Evolutionary conservation across 2,113 vertebrate species (phyloP), one percentile per base, ranked within the genome.

Genomic region (Megatriorchis doriae): DNA sequence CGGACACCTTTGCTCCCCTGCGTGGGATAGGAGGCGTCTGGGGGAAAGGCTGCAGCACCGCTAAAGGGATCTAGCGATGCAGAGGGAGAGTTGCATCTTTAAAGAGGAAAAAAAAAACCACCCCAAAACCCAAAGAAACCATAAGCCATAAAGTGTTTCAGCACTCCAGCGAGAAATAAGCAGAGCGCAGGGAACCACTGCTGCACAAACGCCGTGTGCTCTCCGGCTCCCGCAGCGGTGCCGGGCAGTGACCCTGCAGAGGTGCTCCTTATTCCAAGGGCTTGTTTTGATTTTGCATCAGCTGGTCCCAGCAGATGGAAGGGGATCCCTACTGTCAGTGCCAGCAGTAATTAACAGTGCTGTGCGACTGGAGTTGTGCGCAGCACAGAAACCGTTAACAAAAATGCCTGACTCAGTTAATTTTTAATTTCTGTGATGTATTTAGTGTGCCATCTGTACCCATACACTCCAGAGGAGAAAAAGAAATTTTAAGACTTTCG

Each of bases 361-460:
- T 47, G 55, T 68, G 82, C 48, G 66, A 36, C 43, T 75, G 63
- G 63, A 90, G 67, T 43, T 78, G 55, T 9, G 55, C 27, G 50
- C 71, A 21, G 92, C 32, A 3, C 45, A 38, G 85, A 81, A 95
- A 58, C 53, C 16, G 70, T 88, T 66, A 77, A 90, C 34, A 48
- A 47, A 91, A 92, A 80, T 36, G 90, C 75, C 63, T 90, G 88
- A 77, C 66, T 96, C 92, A 66, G 94, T 93, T 94, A 79, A 80
- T 94, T 93, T 96, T 84, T 68, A 48, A 81, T 93, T 90, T 91
- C 34, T 86, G 29, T 13, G 42, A n/a, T 80, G 52, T 43, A 16
- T 61, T 71, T 34, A 32, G n/a, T 34, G 59, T 86, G 53, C 62
- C 3, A 27, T 42, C 79, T 92, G 50, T 47, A 83, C 48, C 48